Conservation (phyloP, 2,888 invertebrate genomes). For the Drosophila glabriapex region DNA sequence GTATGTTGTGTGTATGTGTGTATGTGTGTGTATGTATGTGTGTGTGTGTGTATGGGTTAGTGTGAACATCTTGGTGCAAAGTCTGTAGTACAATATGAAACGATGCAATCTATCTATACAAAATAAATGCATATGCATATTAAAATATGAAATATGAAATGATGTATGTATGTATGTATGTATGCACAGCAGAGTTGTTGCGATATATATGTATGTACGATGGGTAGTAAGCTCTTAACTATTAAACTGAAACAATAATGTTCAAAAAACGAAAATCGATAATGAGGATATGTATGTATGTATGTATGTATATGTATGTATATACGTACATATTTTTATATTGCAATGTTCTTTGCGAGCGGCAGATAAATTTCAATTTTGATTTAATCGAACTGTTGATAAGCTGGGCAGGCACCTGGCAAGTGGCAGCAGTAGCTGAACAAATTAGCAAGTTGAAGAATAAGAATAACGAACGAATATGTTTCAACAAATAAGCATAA, state of each 20-base stretch:
- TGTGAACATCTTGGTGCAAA: conserved; percentile 14
- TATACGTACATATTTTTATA: background rate
- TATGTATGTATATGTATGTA: background rate
- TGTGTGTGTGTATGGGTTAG: background rate
- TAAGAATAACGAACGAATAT: background rate
- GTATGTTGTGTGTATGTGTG: background rate
- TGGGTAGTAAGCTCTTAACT: background rate
- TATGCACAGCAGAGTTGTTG: conserved; percentile 9
- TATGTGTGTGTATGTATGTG: background rate
- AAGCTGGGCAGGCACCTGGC: conserved; percentile 30
- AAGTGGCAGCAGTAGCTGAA: background rate
- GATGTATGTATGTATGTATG: background rate
- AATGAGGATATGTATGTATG: background rate
- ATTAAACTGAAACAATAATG: conserved; percentile 18
- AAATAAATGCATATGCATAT: background rate
- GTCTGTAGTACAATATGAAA: conserved; percentile 13
- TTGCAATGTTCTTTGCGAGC: conserved; percentile 1
- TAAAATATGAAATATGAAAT: background rate
- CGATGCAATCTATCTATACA: conserved; percentile 15
- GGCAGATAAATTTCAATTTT: conserved; percentile 3
- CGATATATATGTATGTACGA: background rate
- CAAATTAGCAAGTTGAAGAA: background rate
- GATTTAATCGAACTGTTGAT: conserved; percentile 14
- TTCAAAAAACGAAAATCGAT: conserved; percentile 1
- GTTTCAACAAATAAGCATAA: conserved; percentile 15